phyloP scores from a whole-genome alignment of 2,113 vertebrate species.

The Lanius ludovicianus region DNA sequence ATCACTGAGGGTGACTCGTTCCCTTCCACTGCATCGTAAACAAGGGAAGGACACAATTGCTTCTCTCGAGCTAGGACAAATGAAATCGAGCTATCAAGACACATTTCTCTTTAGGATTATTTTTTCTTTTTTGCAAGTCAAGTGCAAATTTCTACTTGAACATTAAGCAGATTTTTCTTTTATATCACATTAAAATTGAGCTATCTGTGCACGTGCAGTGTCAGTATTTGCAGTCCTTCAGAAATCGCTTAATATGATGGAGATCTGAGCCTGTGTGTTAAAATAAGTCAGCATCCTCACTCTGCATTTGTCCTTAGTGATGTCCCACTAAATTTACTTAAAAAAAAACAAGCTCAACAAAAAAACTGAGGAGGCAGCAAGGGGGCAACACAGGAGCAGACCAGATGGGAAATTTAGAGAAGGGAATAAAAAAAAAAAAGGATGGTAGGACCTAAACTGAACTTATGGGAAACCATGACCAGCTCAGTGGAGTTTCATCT shows the following conservation, averaged over 20 bases:
- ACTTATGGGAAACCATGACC: not conserved
- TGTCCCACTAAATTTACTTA: not conserved
- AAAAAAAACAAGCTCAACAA: not conserved
- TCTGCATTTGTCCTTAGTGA: not conserved
- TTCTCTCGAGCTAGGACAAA: not conserved
- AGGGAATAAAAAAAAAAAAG: not conserved
- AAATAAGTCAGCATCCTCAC: not conserved
- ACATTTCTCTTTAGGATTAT: constrained; percentile 22
- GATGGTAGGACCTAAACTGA: not conserved
- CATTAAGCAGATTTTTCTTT: not conserved
- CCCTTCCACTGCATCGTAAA: not conserved
- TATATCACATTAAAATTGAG: not conserved
- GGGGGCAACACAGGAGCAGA: not conserved
- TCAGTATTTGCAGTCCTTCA: not conserved
- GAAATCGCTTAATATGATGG: not conserved
- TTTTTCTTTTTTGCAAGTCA: not conserved
- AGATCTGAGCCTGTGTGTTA: not conserved
- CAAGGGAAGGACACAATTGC: not conserved
- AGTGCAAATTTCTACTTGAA: not conserved
- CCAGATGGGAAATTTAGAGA: not conserved
- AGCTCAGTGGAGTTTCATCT: not conserved
- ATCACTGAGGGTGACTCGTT: not conserved
- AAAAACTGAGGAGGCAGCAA: not conserved
- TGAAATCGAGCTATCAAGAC: constrained; percentile 6
- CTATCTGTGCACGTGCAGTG: not conserved